Conservation (phyloP, 35 echinoderm and acorn worm genomes). For the Apostichopus californicus region DNA sequence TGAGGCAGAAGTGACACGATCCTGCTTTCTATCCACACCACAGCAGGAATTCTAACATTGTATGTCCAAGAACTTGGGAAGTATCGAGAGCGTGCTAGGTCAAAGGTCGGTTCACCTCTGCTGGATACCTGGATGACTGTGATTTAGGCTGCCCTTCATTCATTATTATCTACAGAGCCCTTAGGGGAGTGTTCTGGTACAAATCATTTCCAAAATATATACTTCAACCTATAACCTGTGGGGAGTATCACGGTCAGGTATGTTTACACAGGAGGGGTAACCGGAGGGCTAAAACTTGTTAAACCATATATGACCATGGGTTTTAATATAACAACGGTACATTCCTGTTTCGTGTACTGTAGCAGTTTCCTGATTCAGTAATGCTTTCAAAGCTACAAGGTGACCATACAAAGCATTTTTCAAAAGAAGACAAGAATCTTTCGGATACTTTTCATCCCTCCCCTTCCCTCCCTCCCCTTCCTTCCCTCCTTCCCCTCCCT, state of each 20-base stretch:
- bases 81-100: not conserved
- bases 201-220: not conserved
- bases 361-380: too few species aligned
- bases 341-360: too few species aligned
- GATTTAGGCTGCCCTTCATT: not conserved
- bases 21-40: not conserved
- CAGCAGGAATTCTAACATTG: constrained; percentile 1
- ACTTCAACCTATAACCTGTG: not conserved
- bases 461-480: too few species aligned
- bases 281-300: not conserved
- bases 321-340: not conserved
- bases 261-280: not conserved
- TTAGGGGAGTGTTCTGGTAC: not conserved
- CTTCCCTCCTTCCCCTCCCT: too few species aligned
- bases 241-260: not conserved
- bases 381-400: too few species aligned
- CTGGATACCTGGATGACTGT: not conserved
- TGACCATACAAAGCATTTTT: too few species aligned
- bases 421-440: too few species aligned
- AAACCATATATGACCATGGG: not conserved
- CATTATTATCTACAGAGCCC: not conserved
- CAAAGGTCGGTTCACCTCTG: not conserved
- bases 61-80: not conserved
- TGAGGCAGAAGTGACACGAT: not conserved
- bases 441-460: too few species aligned